Evolutionary conservation across 2,888 invertebrate genomes (phyloP), one percentile per base, ranked within the genome.

Genomic region (Agrilus biguttatus): DNA sequence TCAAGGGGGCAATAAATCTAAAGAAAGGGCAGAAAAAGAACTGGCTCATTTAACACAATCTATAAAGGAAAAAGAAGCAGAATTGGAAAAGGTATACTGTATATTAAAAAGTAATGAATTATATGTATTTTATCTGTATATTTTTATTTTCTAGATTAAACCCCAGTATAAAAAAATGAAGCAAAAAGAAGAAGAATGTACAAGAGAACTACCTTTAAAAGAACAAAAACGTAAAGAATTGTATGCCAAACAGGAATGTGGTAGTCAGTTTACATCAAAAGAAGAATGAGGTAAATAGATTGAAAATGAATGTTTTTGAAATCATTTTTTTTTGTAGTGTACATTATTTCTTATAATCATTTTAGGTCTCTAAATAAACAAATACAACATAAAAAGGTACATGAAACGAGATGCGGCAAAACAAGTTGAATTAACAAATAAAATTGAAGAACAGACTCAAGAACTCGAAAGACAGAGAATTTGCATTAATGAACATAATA

Each of bases 201-300:
- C 90, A 0, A 68, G 88, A 45, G 84, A 91, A 57, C 65, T 97
- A 41, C 82, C 85, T 0, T 69, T 95, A 14, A 93, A 95, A 63
- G 96, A 96, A 58, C 93, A 95, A 65, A 89, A 90, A 57, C 72
- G 95, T 4, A 96, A 96, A 61, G 97, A 98, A 63, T 66, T 99
- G 39, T 97, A 97, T 65, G 97, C 96, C 0, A 98, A 98, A 62
- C 97, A 97, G 67, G 97, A 97, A 0, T 72, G 96, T 52, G 95
- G 95, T 0, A 93, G 90, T 47, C 96, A 96, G 67, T 99, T 98
- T 66, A 84, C 90, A 0, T 86, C 87, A 1, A 78, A 84, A 56
- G 93, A 91, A 53, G 96, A 98, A 62, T 71, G 98, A 47, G 98
- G 99, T 65, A 78, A 83, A 49, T 97, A 96, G 93, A 95, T 98